phyloP scores from a whole-genome alignment of 2,888 invertebrate species.

The Xestia sexstrigata region DNA sequence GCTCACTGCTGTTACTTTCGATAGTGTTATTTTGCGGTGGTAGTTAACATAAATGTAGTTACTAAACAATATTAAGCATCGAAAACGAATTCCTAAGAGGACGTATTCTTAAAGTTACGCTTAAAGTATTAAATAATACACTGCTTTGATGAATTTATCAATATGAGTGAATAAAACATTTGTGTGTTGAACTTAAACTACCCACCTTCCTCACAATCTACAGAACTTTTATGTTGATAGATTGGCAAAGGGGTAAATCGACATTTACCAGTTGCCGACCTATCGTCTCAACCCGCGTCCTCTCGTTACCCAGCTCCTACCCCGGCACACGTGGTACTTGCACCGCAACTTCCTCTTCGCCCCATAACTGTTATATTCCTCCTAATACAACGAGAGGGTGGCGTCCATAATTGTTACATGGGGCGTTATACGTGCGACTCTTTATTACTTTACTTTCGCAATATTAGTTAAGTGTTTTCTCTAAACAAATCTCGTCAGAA shows the following conservation, averaged over 20 bases:
- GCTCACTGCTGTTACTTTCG: not conserved
- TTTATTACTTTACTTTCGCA: constrained; percentile 75
- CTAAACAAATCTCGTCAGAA: constrained; percentile 48
- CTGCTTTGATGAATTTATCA: not conserved
- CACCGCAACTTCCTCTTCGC: constrained; percentile 48
- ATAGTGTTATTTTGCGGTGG: not conserved
- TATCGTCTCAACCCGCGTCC: constrained; percentile 6
- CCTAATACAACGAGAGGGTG: constrained; percentile 63
- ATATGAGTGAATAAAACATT: not conserved
- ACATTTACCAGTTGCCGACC: no score
- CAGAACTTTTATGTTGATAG: not conserved
- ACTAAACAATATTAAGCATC: not conserved
- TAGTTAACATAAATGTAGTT: not conserved
- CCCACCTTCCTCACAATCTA: not conserved
- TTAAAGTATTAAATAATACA: not conserved
- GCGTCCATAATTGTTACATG: constrained; percentile 77
- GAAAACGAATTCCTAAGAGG: not conserved
- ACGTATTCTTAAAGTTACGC: not conserved
- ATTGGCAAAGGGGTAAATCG: not conserved
- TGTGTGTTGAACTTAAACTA: not conserved
- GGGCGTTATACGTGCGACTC: constrained; percentile 66
- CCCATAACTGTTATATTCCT: constrained; percentile 60
- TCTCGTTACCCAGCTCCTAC: not conserved
- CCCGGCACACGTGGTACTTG: constrained; percentile 48
- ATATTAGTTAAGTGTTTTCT: constrained; percentile 64